phyloP scores from a whole-genome alignment of 2,888 invertebrate species.

The Trissolcus japonicus region DNA sequence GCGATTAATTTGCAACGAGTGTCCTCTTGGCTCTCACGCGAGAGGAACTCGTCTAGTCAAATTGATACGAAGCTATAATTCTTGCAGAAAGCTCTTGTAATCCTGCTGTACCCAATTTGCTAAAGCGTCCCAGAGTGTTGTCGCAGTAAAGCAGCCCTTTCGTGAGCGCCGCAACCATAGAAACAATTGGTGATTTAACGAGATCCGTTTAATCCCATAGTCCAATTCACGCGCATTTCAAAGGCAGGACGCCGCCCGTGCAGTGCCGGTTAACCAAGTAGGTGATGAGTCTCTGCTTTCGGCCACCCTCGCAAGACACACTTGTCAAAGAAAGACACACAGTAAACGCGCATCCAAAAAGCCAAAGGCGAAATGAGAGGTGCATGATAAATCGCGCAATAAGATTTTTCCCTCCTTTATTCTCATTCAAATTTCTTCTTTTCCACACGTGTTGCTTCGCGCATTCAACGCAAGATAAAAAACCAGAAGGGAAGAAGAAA shows the following conservation, averaged over 20 bases:
- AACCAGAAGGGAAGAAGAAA: no score
- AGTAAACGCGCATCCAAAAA: background rate
- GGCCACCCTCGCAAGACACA: slow-evolving; percentile 18
- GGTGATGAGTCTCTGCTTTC: slow-evolving; percentile 69
- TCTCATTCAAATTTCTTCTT: slow-evolving; percentile 3
- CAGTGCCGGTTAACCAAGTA: slow-evolving; percentile 68
- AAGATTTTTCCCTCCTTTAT: background rate
- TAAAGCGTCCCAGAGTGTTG: slow-evolving; percentile 50
- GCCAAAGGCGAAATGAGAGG: slow-evolving; percentile 28
- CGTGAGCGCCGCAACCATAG: slow-evolving; percentile 48
- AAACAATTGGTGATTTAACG: slow-evolving; percentile 58
- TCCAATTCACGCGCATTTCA: slow-evolving; percentile 59
- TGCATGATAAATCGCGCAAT: background rate
- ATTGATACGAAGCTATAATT: slow-evolving; percentile 56
- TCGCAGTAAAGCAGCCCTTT: slow-evolving; percentile 52
- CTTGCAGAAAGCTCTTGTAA: slow-evolving; percentile 56
- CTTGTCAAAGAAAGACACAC: slow-evolving; percentile 28
- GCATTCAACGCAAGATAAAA: background rate
- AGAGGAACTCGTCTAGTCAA: slow-evolving; percentile 37
- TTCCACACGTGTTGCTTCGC: slow-evolving; percentile 2
- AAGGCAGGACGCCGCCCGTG: slow-evolving; percentile 57
- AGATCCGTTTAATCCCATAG: slow-evolving; percentile 57
- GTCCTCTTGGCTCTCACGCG: slow-evolving; percentile 20
- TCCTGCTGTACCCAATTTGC: slow-evolving; percentile 59
- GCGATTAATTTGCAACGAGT: slow-evolving; percentile 48